Base-by-base conservation (phyloP, 2,113 vertebrate species). In the Varanus komodoensis region DNA sequence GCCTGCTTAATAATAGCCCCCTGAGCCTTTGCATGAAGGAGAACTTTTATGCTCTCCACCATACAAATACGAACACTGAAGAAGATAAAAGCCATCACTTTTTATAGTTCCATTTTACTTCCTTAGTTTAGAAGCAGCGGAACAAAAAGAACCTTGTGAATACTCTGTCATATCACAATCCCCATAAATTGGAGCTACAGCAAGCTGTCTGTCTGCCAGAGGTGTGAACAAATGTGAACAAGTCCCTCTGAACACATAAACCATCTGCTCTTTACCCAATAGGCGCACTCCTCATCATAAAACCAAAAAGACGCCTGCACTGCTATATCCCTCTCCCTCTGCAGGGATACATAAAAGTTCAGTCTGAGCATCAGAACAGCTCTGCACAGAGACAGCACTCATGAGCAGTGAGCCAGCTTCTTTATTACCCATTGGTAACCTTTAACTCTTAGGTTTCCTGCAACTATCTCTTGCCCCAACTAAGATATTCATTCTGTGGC, bases 241-340 rank as follows among this genome's bases (percentile, higher is more conserved):
- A 91, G 95, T 96, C 95, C 95, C 95, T 93, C 69, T 89, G 94
- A 97, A 93, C 88, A 90, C 93, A 95, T 88, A 93, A 97, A 96
- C 95, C 96, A 95, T 95, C 96, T 97, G 96, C 93, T 97, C 93
- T 82, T 92, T 93, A n/a, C 95, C 94, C 94, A 17, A 67, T 86
- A 95, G 96, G 91, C 94, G 94, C 88, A 90, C 87, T 94, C 69
- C 89, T 94, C 82, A 44, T 90, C 84, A 27, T 67, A 89, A 93
- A 92, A 93, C 88, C 79, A 82, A 69, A 77, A 92, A 82, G 50
- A 71, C 69, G 74, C 77, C 91, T 89, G 34, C 85, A 0, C 80
- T 93, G 90, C 93, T 95, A 80, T 82, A 89, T 88, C 87, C 81
- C 69, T 90, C 6, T 1, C 71, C 90, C 38, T 95, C 92, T 91